These are phyloP conservation scores for Mercenaria mercenaria DNA, from an alignment of 1,140 invertebrate genomes.

Conservation along the genomic window DNA sequence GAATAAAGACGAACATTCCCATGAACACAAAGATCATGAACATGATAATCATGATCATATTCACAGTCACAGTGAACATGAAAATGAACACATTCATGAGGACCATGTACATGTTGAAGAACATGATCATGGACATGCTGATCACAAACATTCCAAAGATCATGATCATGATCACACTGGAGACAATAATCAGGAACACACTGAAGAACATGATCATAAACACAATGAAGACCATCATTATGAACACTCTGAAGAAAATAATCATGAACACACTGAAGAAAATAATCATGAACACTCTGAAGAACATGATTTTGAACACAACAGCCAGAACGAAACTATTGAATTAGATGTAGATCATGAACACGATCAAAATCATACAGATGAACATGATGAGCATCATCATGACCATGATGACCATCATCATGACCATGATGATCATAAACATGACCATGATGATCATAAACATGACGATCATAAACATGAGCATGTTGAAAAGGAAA, in stretches of 20 bases:
- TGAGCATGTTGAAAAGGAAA: no score
- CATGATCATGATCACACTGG: background rate
- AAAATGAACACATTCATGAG: conserved; percentile 13
- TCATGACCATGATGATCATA: background rate
- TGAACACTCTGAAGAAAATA: background rate
- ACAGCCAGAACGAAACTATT: background rate
- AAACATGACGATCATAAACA: no score
- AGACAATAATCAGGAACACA: conserved; percentile 27
- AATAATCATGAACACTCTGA: background rate
- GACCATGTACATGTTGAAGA: conserved; percentile 13
- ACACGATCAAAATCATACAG: background rate
- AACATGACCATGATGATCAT: background rate
- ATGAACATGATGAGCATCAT: background rate
- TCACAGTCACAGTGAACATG: conserved; percentile 2
- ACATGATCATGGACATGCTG: conserved; percentile 23
- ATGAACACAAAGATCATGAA: conserved; percentile 10
- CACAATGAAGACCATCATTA: conserved; percentile 10
- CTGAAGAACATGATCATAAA: conserved; percentile 4
- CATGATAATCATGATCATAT: conserved; percentile 21
- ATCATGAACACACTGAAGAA: conserved; percentile 32
- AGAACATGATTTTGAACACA: conserved; percentile 29
- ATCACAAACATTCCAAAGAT: background rate
- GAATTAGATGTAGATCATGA: background rate
- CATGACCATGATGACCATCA: background rate
- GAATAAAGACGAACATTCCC: background rate